Evolutionary conservation across 1,140 invertebrate genomes (phyloP), one percentile per base, ranked within the genome.

Genomic region (Hesperophylax magnus): DNA sequence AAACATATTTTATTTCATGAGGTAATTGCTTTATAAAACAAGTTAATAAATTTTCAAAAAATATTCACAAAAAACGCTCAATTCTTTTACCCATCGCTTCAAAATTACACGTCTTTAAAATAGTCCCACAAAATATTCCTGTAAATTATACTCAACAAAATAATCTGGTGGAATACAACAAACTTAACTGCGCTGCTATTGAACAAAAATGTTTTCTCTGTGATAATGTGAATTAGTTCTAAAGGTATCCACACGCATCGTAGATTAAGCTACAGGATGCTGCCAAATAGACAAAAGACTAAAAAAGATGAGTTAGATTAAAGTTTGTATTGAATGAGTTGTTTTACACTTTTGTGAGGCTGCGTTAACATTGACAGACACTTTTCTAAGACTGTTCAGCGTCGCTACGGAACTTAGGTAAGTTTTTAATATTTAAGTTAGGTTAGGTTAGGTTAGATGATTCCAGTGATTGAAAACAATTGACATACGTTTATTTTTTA

Each of bases 361-460:
- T 67, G 17, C 4, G 22, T 24, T 11, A 9, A 67, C 7, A 27
- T 34, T 67, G 31, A 11, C 27, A 27, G 63, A 0, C 11, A 17
- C 31, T 31, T 67, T 67, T 67, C 17, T 15, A 47, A 47, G 39
- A 14, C 39, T 47, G 9, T 14, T 2, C 17, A 5, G 27, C 63
- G 3, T 67, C 3, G 63, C 9, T 17, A 27, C 14, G 27, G 63
- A 31, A 31, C 63, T 67, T 27, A 31, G 63, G 31, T 34, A 67
- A 67, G 63, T 67, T 67, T 67, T 31, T 67, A 67, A 67, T 67
- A 67, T 67, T 67, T 67, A 67, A 39, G 63, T 61, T 61, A 61
- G 24, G 58, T 20, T 67, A 31, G 63, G 63, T n/a, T n/a, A n/a
- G n/a, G n/a, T n/a, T n/a, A 27, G 63, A 67, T 67, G 63, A 61